Evolutionary conservation across 2,113 vertebrate genomes (phyloP), one percentile per base, ranked within the genome.

Genomic region (Antigone vipio): DNA sequence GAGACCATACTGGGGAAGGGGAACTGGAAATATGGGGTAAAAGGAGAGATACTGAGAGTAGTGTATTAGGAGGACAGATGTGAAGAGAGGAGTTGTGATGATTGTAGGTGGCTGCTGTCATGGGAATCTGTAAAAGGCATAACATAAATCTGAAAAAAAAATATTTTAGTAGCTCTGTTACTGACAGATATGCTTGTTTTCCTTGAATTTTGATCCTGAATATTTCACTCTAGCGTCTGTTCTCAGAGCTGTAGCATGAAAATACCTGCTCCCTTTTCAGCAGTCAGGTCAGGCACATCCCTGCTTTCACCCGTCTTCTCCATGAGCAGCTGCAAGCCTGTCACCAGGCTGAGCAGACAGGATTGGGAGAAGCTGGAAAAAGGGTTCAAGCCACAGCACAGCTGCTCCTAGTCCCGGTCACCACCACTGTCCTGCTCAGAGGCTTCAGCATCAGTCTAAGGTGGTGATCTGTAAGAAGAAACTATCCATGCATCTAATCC

Each of bases 321-420:
- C 5, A 1, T 29, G 24, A 64, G 38, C 0, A 0, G 24, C 38
- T 35, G 35, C n/a, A 63, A 78, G 20, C 32, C 35, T 50, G 19
- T 35, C 23, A 52, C 12, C 29, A 35, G 60, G 24, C 58, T 49
- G 60, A 83, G 42, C 68, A 87, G 17, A 6, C 40, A 62, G 40
- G 16, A 24, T 38, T n/a, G 34, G 7, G 35, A 69, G 60, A 89
- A 38, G 26, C 68, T 86, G 29, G 26, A 45, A 81, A 79, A 97
- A 88, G 21, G 12, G 5, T 50, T 91, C 42, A 86, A 53, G 50
- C n/a, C 60, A 55, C 21, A 50, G 27, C 86, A 60, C 9, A 64
- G 15, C 53, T 52, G 35, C 35, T 85, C 7, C 15, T 71, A 29
- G 5, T 63, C 38, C 18, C 59, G 18, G n/a, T 59, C 38, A 27